These are phyloP conservation scores for Byasa hedistus DNA, from an alignment of 2,888 invertebrate genomes.

Conservation along the genomic window DNA sequence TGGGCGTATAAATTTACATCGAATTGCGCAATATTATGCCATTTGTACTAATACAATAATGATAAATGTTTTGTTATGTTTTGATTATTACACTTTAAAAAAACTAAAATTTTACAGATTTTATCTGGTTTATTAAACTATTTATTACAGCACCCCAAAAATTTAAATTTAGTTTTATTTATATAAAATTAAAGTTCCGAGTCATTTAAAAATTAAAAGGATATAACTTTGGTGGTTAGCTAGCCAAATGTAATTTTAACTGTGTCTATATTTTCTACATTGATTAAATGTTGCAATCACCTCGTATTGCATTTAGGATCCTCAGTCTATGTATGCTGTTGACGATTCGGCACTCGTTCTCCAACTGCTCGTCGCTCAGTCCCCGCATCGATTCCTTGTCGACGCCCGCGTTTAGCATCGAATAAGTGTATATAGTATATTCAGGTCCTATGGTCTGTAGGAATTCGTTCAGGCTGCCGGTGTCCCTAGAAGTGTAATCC, in stretches of 20 bases:
- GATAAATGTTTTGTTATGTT: too few relatives aligned
- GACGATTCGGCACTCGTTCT: slow-evolving; percentile 92
- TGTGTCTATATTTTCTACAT: neutral
- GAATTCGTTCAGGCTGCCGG: slow-evolving; percentile 93
- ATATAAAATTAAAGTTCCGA: too few relatives aligned
- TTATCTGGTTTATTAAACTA: too few relatives aligned
- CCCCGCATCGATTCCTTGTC: slow-evolving; percentile 92
- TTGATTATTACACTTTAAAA: too few relatives aligned
- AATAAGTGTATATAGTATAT: slow-evolving; percentile 97
- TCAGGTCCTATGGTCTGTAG: slow-evolving; percentile 91
- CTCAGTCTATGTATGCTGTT: slow-evolving; percentile 97
- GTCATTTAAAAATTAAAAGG: too few relatives aligned
- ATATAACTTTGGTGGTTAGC: too few relatives aligned
- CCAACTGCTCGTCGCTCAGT: slow-evolving; percentile 94
- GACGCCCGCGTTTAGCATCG: slow-evolving; percentile 96
- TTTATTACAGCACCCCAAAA: too few relatives aligned
- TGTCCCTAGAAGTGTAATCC: slow-evolving; percentile 96
- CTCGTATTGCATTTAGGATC: slow-evolving; percentile 92
- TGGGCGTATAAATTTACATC: neutral
- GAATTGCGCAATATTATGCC: neutral
- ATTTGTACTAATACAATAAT: neutral
- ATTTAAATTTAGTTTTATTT: too few relatives aligned
- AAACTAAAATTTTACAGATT: too few relatives aligned
- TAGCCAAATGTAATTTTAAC: too few relatives aligned
- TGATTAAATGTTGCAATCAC: slow-evolving; percentile 50